phyloP scores from a whole-genome alignment of 1,140 invertebrate genomes.

The Drosophila virilis region DNA sequence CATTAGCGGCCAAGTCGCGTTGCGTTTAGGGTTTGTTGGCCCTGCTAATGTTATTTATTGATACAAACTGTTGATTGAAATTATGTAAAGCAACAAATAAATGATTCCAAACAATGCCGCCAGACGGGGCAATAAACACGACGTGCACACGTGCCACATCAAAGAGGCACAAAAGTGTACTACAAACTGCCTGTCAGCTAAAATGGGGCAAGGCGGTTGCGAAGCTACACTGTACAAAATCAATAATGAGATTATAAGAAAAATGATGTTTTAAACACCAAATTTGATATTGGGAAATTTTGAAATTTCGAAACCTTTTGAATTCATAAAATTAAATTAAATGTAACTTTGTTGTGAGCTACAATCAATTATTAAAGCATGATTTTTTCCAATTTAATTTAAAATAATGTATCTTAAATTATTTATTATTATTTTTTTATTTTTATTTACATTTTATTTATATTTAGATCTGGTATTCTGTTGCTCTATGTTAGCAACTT shows the following conservation, averaged over 20 bases:
- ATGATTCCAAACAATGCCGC: slow-evolving; percentile 15
- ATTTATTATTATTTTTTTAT: too few species aligned
- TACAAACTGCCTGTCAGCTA: slow-evolving; percentile 40
- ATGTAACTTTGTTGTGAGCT: too few species aligned
- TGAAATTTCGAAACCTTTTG: too few species aligned
- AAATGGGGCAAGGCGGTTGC: slow-evolving; percentile 28
- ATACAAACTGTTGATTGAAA: slow-evolving; percentile 74
- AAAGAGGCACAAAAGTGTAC: slow-evolving; percentile 33
- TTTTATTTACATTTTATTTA: too few species aligned
- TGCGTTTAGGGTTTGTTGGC: slow-evolving; percentile 1
- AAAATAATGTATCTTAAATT: too few species aligned
- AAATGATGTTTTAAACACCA: too few species aligned
- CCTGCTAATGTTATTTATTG: slow-evolving; percentile 63
- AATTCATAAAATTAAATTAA: too few species aligned
- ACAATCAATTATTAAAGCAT: too few species aligned
- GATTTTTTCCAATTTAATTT: too few species aligned
- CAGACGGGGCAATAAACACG: slow-evolving; percentile 3
- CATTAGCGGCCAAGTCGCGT: slow-evolving; percentile 42
- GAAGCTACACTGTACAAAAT: slow-evolving; percentile 1
- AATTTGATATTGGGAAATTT: too few species aligned
- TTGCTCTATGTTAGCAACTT: too few species aligned
- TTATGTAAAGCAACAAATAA: slow-evolving; percentile 43
- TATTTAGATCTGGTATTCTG: too few species aligned
- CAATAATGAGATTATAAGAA: not conserved
- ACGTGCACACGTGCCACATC: slow-evolving; percentile 17